Evolutionary conservation across 2,888 invertebrate genomes (phyloP), one percentile per base, ranked within the genome.

Genomic region (Empis stercorea): DNA sequence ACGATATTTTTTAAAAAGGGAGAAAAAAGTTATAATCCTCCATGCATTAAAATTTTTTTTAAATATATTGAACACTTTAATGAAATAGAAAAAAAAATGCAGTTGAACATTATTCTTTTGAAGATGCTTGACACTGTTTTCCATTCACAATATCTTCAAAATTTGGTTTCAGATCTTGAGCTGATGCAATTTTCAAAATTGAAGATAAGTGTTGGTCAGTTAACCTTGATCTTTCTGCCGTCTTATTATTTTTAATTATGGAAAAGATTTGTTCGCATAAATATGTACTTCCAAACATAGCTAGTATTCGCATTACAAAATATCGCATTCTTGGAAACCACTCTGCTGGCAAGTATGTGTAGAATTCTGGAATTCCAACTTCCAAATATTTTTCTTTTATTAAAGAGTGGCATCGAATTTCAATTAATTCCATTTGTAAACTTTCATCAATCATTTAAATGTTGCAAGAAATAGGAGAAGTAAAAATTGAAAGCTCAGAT

Each of bases 141-240:
- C 9, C 32, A 27, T 27, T 43, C 30, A 9, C n/a, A 6, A 27
- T 30, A 30, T 30, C 43, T 30, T 43, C 43, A 43, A 43, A 43
- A 27, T 43, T 20, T 43, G 43, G 30, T 27, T 4, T 43, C 30
- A 43, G 30, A 4, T 13, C 30, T 43, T 43, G 27, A 30, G 30
- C 30, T 43, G 16, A 43, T 43, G 43, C 30, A 27, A 43, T 23
- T 43, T 16, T 43, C 30, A 43, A 43, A 30, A 43, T n/a, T 30
- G 27, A 43, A 30, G 41, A 11, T 41, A 41, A n/a, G 17, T 13
- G 20, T 20, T 20, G 4, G 3, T 20, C 20, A 20, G 3, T 32
- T 7, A 32, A 13, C 9, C 13, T 32, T 3, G 32, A 5, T 32
- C 32, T 3, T 7, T 32, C 4, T 3, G 32, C 32, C 3, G 32